These are phyloP conservation scores for Athripsodes cinereus DNA, from an alignment of 2,888 invertebrate species.

Conservation along the genomic window DNA sequence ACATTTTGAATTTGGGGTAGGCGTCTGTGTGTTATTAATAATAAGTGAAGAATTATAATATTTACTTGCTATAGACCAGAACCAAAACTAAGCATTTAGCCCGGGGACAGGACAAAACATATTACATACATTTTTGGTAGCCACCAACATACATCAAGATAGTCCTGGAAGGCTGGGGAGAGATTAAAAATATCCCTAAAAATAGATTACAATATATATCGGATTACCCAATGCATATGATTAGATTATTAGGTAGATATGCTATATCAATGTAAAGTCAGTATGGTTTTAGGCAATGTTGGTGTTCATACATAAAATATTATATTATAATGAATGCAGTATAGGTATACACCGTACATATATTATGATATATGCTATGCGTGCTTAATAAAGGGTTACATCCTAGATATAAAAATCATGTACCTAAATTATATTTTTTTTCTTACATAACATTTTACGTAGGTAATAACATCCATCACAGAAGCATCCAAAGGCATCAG, in stretches of 20 bases:
- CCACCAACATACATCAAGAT: constrained; percentile 1
- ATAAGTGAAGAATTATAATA: neutral
- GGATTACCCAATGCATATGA: neutral
- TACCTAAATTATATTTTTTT: too few species aligned
- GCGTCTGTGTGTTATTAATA: neutral
- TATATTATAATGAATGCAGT: too few species aligned
- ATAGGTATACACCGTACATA: too few species aligned
- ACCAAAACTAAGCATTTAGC: neutral
- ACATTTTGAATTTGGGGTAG: neutral
- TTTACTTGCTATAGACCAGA: neutral
- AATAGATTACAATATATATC: constrained; percentile 1
- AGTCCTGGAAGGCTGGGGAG: neutral
- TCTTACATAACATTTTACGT: too few species aligned
- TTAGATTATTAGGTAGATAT: neutral
- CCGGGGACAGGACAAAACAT: neutral
- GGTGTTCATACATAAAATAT: too few species aligned
- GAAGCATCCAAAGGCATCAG: too few species aligned
- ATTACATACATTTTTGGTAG: too few species aligned
- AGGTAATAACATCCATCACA: too few species aligned
- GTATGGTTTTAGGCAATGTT: neutral
- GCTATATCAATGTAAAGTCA: neutral
- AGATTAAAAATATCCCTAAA: neutral
- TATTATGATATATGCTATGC: too few species aligned
- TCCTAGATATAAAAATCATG: too few species aligned
- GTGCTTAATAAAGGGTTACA: too few species aligned